phyloP scores from a whole-genome alignment of 2,888 invertebrate genomes.

The Agonopterix arenella region DNA sequence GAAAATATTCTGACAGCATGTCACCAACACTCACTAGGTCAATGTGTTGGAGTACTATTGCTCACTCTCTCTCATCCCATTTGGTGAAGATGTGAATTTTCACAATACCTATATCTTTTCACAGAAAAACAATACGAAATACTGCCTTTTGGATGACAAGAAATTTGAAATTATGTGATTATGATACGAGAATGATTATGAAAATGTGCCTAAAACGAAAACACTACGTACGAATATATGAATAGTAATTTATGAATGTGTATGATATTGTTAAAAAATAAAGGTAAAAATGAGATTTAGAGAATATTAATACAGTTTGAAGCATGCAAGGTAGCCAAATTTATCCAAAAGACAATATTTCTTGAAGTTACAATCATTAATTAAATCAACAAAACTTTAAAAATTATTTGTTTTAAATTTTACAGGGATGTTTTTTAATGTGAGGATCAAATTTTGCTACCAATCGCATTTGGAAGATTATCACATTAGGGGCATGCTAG shows the following conservation, averaged over 20 bases:
- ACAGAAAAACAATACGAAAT: conserved; percentile 21
- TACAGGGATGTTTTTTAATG: conserved; percentile 6
- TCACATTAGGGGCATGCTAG: background rate
- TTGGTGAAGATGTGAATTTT: no score
- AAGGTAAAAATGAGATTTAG: background rate
- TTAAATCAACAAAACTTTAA: conserved; percentile 2
- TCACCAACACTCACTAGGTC: no score
- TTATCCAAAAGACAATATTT: conserved; percentile 68
- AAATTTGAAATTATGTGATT: background rate
- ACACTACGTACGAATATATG: no score
- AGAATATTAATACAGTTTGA: no score
- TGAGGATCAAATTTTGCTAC: conserved; percentile 59
- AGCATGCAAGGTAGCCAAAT: conserved; percentile 67
- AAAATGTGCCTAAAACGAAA: background rate
- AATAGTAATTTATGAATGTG: background rate
- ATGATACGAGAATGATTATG: conserved; percentile 7
- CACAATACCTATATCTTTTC: no score
- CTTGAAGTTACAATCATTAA: conserved; percentile 14
- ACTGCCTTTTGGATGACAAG: conserved; percentile 58
- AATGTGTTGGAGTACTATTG: no score
- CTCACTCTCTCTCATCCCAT: no score
- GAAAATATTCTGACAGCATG: no score
- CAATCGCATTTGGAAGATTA: conserved; percentile 33
- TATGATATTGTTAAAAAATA: background rate
- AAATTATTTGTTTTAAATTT: conserved; percentile 14